phyloP scores from a whole-genome alignment of 2,113 vertebrate genomes.

The Hemibagrus wyckioides region DNA sequence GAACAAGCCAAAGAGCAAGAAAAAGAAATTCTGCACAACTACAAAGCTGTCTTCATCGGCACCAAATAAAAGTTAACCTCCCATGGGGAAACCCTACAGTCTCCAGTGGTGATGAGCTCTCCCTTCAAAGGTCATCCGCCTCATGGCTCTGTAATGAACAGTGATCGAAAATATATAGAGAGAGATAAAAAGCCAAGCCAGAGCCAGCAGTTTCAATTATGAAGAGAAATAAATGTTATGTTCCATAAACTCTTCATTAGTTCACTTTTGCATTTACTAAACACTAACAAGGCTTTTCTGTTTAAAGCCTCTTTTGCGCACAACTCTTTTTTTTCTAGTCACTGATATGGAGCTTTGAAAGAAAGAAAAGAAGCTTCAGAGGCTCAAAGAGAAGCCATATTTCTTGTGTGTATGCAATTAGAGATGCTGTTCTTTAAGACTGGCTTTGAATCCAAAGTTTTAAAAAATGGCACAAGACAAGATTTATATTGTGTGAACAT shows the following conservation, averaged over 20 bases:
- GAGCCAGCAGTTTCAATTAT: slow-evolving; percentile 51
- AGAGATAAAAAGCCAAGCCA: slow-evolving; percentile 49
- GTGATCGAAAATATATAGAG: slow-evolving; percentile 34
- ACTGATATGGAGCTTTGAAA: slow-evolving; percentile 19
- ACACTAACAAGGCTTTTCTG: slow-evolving; percentile 32
- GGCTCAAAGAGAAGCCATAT: slow-evolving; percentile 33
- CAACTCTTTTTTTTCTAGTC: slow-evolving; percentile 14
- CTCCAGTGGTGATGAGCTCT: slow-evolving; percentile 45
- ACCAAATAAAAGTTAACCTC: slow-evolving; percentile 46
- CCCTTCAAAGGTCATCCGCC: slow-evolving; percentile 53
- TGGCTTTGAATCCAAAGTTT: not conserved
- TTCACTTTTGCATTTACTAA: slow-evolving; percentile 39
- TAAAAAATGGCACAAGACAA: slow-evolving; percentile 14
- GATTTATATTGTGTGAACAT: not conserved
- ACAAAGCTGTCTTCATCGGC: slow-evolving; percentile 19
- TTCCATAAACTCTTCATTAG: slow-evolving; percentile 55
- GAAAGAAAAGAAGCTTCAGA: slow-evolving; percentile 21
- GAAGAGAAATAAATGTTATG: slow-evolving; percentile 47
- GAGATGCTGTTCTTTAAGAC: not conserved
- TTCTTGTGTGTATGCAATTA: not conserved
- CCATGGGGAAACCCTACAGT: slow-evolving; percentile 36
- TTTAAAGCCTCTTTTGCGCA: slow-evolving; percentile 46
- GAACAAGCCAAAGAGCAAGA: slow-evolving; percentile 2
- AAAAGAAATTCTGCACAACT: slow-evolving; percentile 3
- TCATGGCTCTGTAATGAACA: slow-evolving; percentile 46